Evolutionary conservation across 2,888 invertebrate genomes (phyloP), one percentile per base, ranked within the genome.

Genomic region (Dynastes maya): DNA sequence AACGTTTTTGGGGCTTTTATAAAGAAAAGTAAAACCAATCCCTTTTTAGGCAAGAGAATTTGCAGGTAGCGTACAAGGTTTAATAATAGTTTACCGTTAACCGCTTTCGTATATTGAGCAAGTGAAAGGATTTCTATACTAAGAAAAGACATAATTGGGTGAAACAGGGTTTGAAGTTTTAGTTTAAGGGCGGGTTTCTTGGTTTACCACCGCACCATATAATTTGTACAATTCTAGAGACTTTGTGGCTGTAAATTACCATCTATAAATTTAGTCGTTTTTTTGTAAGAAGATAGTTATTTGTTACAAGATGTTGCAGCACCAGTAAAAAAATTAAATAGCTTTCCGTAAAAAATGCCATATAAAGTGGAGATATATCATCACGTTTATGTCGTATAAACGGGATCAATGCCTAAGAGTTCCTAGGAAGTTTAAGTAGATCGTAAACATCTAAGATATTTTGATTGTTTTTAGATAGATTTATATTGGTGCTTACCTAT

Each of bases 11-110:
- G 22, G 22, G 9, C n/a, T 22, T 55, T 40, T 40, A 11, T 27
- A 49, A 72, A 40, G 29, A 51, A 72, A 61, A 40, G 58, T 72
- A 72, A 72, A 72, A 72, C 58, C 51, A 9, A 37, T 72, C 58
- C 37, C 40, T 37, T 58, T 72, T 61, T 37, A 58, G 27, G 27
- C 49, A 22, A 22, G 22, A 58, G 37, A 72, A 58, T 72, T 58
- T 55, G 58, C 58, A 72, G 72, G 72, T 72, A 58, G 22, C 58
- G 22, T 49, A 22, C 32, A 16, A 5, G 9, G 22, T 11, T 72
- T 40, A 40, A 58, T 58, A 72, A 72, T 40, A 58, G 67, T 72
- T 72, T 72, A 72, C 72, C 72, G 72, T 72, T 72, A 72, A 13
- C 4, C 63, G 22, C 40, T 8, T 37, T 29, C 13, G 29, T 68